phyloP scores from a whole-genome alignment of 2,113 vertebrate species.

The Helogale parvula region DNA sequence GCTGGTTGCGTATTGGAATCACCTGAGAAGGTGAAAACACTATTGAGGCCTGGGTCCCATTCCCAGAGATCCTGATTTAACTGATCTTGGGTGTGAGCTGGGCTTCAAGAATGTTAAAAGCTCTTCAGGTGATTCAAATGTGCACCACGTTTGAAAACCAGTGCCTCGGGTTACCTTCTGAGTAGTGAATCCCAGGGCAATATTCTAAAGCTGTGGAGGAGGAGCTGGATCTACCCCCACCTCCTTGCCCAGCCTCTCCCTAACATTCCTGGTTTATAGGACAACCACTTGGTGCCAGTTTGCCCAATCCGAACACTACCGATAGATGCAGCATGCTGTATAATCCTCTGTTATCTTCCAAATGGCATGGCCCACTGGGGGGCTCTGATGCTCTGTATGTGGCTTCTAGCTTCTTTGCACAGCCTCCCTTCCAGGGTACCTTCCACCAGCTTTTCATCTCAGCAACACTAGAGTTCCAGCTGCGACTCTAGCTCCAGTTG shows the following conservation, averaged over 20 bases:
- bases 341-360: neutral
- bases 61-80: neutral
- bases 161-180: neutral
- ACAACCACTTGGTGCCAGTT: neutral
- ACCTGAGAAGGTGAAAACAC: neutral
- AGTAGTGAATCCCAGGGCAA: neutral
- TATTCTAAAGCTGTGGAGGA: neutral
- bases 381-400: neutral
- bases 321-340: rapidly evolving
- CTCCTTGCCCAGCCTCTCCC: neutral
- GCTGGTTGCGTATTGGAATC: neutral
- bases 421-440: neutral
- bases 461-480: neutral
- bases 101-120: neutral
- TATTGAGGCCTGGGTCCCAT: neutral
- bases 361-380: rapidly evolving
- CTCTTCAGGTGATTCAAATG: neutral
- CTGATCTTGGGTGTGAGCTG: neutral
- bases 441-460: neutral
- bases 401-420: neutral
- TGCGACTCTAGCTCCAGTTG: neutral
- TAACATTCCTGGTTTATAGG: neutral
- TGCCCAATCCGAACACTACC: neutral
- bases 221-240: neutral
- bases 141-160: neutral